Percentiles rank a stretch among this genome's conserved stretches.
phyloP scores from a whole-genome alignment of 2,888 invertebrate species.

The Halocaridina rubra region DNA sequence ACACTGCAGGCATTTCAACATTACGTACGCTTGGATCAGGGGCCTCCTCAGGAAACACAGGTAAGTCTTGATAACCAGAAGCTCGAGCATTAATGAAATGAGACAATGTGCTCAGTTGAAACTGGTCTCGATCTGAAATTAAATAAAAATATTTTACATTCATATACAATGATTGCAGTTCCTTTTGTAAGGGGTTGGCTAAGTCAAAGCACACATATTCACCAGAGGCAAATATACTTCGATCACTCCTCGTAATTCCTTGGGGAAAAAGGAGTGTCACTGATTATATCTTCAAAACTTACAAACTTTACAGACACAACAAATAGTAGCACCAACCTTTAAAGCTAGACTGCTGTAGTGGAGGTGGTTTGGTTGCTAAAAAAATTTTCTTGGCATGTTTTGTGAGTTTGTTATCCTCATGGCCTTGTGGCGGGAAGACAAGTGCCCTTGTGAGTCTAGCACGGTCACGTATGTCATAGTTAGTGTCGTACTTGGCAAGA shows the following conservation, averaged over 20 bases:
- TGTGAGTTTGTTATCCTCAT: slow-evolving; percentile 73
- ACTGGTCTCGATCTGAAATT: slow-evolving; percentile 80
- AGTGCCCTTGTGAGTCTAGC: slow-evolving; percentile 89
- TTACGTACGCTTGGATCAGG: slow-evolving; percentile 84
- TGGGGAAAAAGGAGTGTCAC: too few species aligned
- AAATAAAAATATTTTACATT: not conserved
- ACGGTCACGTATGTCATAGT: slow-evolving; percentile 77
- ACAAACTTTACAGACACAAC: too few species aligned
- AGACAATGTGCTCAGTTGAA: slow-evolving; percentile 93
- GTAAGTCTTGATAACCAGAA: slow-evolving; percentile 88
- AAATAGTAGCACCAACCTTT: slow-evolving; percentile 72
- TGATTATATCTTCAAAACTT: too few species aligned
- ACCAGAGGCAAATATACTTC: too few species aligned
- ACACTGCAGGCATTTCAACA: slow-evolving; percentile 72
- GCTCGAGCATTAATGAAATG: slow-evolving; percentile 91
- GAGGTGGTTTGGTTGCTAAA: slow-evolving; percentile 92
- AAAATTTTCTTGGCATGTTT: slow-evolving; percentile 86
- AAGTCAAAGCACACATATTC: too few species aligned
- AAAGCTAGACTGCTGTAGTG: slow-evolving; percentile 86
- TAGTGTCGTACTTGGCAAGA: slow-evolving; percentile 64
- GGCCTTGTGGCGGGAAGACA: slow-evolving; percentile 74
- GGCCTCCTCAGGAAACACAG: slow-evolving; percentile 81
- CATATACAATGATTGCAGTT: too few species aligned
- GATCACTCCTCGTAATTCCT: too few species aligned
- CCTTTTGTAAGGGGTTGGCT: too few species aligned